These are phyloP conservation scores for Tautogolabrus adspersus DNA, from an alignment of 2,113 vertebrate genomes.

Conservation along the genomic window DNA sequence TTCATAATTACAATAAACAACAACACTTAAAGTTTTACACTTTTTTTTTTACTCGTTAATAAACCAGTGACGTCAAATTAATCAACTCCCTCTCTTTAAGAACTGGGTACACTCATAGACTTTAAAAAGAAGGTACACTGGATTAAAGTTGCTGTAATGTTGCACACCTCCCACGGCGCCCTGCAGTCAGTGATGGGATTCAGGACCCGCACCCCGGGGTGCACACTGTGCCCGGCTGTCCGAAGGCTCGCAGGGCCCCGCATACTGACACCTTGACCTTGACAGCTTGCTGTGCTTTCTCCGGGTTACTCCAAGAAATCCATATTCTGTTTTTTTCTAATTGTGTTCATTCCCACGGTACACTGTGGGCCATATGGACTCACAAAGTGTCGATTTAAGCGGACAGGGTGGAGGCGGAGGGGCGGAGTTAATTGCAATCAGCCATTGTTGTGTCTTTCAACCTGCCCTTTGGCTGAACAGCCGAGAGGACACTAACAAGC, in stretches of 20 bases:
- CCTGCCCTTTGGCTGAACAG: slow-evolving; percentile 71
- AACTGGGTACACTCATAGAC: background rate
- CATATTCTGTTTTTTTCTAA: slow-evolving; percentile 82
- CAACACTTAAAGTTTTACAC: too few relatives aligned
- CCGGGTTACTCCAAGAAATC: slow-evolving; percentile 78
- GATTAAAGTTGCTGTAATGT: background rate
- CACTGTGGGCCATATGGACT: slow-evolving; percentile 80
- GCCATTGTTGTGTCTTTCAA: slow-evolving; percentile 83
- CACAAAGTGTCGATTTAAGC: slow-evolving; percentile 83
- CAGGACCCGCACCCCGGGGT: slow-evolving; percentile 3
- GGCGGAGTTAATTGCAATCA: slow-evolving; percentile 86
- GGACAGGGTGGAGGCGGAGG: slow-evolving; percentile 77
- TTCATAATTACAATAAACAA: too few relatives aligned
- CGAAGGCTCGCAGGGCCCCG: slow-evolving; percentile 39
- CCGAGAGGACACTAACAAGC: slow-evolving; percentile 75
- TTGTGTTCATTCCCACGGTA: slow-evolving; percentile 86
- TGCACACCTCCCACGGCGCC: background rate
- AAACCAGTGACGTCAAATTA: background rate
- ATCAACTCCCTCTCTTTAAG: background rate
- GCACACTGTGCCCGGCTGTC: slow-evolving; percentile 18
- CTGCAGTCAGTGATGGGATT: background rate
- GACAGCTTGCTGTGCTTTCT: slow-evolving; percentile 82
- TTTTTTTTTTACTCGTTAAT: too few relatives aligned
- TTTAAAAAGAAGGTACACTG: background rate
- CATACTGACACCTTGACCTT: slow-evolving; percentile 83